These are phyloP conservation scores for Cyphotilapia sp. DNA, from an alignment of 2,113 vertebrate genomes.

Conservation along the genomic window DNA sequence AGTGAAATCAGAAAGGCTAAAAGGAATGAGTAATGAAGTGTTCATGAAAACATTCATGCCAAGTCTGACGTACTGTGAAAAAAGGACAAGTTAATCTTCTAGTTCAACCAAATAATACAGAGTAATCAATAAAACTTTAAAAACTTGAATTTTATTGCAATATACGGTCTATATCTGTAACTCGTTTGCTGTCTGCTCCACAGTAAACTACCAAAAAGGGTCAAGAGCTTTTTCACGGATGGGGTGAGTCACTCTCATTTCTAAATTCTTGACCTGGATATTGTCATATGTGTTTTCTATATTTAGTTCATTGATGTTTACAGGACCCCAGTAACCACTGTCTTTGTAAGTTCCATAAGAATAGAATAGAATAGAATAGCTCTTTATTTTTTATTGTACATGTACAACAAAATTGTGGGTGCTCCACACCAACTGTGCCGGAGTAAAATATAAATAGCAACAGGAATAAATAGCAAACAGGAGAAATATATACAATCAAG, in stretches of 20 bases:
- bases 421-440: not conserved
- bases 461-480: not conserved
- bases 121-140: not conserved
- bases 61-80: not conserved
- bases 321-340: not conserved
- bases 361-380: not conserved
- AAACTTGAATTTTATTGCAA: not conserved
- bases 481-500: not conserved
- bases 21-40: not conserved
- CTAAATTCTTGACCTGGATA: not conserved
- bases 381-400: not conserved
- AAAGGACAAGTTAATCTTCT: not conserved
- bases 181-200: not conserved
- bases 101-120: not conserved
- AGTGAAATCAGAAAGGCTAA: not conserved
- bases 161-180: not conserved
- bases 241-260: slow-evolving; percentile 75
- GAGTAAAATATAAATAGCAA: not conserved
- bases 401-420: not conserved
- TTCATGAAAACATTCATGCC: not conserved
- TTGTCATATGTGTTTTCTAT: not conserved
- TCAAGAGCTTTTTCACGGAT: slow-evolving; percentile 93
- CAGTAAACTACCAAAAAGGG: slow-evolving; percentile 89
- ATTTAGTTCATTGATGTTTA: not conserved
- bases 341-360: not conserved